Evolutionary conservation across 2,113 vertebrate genomes (phyloP).

Genomic region (Climacteris rufus): DNA sequence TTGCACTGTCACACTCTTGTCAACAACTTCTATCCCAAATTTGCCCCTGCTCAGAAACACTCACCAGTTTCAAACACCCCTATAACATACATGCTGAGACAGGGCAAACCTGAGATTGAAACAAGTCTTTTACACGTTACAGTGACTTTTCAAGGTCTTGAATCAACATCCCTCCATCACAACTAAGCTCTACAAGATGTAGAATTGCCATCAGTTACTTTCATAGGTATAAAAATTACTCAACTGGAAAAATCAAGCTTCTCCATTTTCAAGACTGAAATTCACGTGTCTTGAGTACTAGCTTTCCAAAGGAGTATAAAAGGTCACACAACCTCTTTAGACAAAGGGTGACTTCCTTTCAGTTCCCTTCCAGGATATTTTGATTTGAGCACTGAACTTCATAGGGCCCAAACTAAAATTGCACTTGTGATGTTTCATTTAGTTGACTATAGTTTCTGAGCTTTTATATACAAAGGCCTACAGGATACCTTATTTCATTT

Average conservation of each 20-base stretch:
- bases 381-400: neutral
- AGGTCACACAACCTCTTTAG: neutral
- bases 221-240: neutral
- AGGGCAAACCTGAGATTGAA: neutral
- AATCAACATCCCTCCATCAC: neutral
- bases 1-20: neutral
- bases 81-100: neutral
- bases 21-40: neutral
- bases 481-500: neutral
- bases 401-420: neutral
- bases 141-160: neutral
- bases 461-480: neutral
- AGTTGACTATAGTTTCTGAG: neutral
- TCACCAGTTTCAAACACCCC: neutral
- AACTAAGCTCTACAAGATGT: neutral
- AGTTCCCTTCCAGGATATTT: neutral
- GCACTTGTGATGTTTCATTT: neutral
- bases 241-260: neutral
- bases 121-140: neutral
- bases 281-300: neutral
- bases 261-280: neutral
- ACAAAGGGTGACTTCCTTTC: neutral
- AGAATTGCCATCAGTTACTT: neutral
- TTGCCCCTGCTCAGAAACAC: neutral
- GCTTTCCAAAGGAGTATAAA: neutral